phyloP scores from a whole-genome alignment of 1,140 invertebrate species.

The Macrotrachela quadricornifera region DNA sequence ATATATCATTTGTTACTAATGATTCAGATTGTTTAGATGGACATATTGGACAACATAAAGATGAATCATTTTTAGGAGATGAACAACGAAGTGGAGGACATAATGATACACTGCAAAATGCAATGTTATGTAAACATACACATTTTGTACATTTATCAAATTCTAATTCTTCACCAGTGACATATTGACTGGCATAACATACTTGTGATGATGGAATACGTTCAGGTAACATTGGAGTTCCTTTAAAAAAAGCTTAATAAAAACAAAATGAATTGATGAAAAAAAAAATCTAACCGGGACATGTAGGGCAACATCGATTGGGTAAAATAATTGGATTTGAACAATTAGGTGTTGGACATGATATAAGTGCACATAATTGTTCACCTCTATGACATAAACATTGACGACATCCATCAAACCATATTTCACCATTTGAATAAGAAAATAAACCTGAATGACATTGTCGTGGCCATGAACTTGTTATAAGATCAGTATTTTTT shows the following conservation, averaged over 20 bases:
- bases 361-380: conserved; percentile 34
- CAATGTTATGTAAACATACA: conserved; percentile 33
- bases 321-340: conserved; percentile 22
- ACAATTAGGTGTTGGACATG: conserved; percentile 28
- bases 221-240: background rate
- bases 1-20: conserved; percentile 7
- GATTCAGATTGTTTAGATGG: conserved; percentile 14
- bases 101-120: conserved; percentile 29
- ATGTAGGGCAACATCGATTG: conserved; percentile 30
- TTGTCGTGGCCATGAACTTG: conserved; percentile 10
- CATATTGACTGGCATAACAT: conserved; percentile 22
- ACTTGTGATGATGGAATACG: conserved; percentile 16
- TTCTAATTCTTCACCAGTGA: conserved; percentile 33
- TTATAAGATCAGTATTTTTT: background rate
- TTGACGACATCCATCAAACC: conserved; percentile 34
- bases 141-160: conserved; percentile 32
- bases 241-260: background rate
- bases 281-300: conserved; percentile 21
- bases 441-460: conserved; percentile 17
- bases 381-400: conserved; percentile 32
- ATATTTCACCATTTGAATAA: conserved; percentile 26
- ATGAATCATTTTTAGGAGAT: conserved; percentile 13
- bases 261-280: background rate
- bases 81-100: conserved; percentile 29
- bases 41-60: conserved; percentile 16